Evolutionary conservation across 1,140 invertebrate genomes (phyloP), one percentile per base, ranked within the genome.

Genomic region (Drosophila sproati): DNA sequence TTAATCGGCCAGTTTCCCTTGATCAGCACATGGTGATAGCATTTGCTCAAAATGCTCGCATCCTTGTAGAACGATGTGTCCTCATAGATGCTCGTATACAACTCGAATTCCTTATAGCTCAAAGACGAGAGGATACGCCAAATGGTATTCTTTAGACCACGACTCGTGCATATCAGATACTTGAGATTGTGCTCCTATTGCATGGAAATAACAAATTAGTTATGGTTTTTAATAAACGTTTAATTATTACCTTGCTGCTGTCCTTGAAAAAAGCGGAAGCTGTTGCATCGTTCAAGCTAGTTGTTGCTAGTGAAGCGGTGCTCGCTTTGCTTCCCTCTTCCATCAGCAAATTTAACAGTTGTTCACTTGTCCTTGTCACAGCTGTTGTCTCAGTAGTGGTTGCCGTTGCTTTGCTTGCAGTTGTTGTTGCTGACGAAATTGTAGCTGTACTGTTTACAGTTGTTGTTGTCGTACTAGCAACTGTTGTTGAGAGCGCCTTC

Each of bases 51-150:
- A 1, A 52, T 31, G 3, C 3, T 41, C 5, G 64, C 68, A 7
- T 64, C 37, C 3, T 43, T 7, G 28, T 77, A 73, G 4, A 87
- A 28, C 0, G 4, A 10, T 2, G 62, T 35, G 0, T 28, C 77
- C 1, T 66, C 32, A 35, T 87, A 47, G 5, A 86, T 79, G 6
- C 10, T 41, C 4, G 76, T 82, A 35, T 73, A 86, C 0, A n/a
- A 41, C 5, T 31, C 50, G 10, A 86, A 86, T 12, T 86, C 82
- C 7, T 37, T 0, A 1, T 48, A 4, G 4, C n/a, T 77, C 7
- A 86, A 10, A 1, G 82, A 71, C 5, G 62, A 60, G 4, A 86
- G 54, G 34, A 87, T 73, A 4, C 72, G 79, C 82, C 82, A 86
- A 52, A 86, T 43, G 2, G 45, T 31, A 3, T 43, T 39, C 8